Percentiles rank a stretch among this genome's conserved stretches.
These are phyloP conservation scores for Neoscelio sp. DNA, from an alignment of 2,888 invertebrate genomes.

Conservation along the genomic window DNA sequence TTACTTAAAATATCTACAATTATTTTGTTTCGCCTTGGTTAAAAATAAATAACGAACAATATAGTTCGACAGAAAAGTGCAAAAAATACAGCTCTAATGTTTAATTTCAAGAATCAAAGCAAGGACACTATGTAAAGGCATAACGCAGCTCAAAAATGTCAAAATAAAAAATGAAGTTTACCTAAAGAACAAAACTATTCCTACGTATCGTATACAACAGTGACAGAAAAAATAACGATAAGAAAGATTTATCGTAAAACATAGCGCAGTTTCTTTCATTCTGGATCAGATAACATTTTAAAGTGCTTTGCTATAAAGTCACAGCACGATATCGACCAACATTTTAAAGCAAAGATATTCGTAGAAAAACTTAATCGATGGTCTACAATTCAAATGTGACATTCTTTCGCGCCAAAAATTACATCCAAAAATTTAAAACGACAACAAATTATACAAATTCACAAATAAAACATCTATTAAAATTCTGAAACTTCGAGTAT, in stretches of 20 bases:
- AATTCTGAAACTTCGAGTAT: too few relatives aligned
- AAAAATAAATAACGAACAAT: too few relatives aligned
- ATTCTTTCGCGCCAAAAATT: not conserved
- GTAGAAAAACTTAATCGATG: slow-evolving; percentile 28
- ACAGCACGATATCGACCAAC: slow-evolving; percentile 4
- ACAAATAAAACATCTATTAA: too few relatives aligned
- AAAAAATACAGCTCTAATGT: not conserved
- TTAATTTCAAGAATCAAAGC: slow-evolving; percentile 4
- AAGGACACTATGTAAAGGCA: slow-evolving; percentile 24
- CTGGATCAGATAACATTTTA: slow-evolving; percentile 28
- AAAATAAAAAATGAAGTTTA: not conserved
- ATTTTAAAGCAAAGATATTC: slow-evolving; percentile 11
- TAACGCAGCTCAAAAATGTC: not conserved
- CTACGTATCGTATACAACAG: not conserved
- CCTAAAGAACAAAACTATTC: not conserved
- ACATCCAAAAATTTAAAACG: slow-evolving; percentile 2
- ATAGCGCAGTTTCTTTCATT: not conserved
- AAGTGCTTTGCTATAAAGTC: slow-evolving; percentile 13
- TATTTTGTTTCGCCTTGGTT: too few relatives aligned
- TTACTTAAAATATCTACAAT: too few relatives aligned
- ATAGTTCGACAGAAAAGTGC: too few relatives aligned
- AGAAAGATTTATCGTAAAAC: slow-evolving; percentile 10
- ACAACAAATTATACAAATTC: too few relatives aligned
- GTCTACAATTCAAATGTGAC: not conserved
- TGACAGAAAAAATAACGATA: not conserved